Percentiles rank a stretch among this genome's conserved stretches.
Conservation (phyloP, 2,113 vertebrate genomes). For the Mobula birostris region DNA sequence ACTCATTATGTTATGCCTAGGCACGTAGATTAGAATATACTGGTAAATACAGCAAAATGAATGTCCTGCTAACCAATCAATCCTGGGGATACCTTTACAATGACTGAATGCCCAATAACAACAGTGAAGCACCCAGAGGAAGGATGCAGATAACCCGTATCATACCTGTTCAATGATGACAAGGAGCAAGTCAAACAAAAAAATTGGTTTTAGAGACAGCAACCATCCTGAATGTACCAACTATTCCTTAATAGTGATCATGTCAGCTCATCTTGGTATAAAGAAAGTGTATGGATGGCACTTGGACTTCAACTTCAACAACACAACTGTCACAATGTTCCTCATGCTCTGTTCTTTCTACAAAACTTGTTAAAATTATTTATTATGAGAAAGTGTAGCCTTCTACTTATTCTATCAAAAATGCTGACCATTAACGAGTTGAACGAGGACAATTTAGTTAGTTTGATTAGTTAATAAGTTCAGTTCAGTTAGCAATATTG, state of each 20-base stretch:
- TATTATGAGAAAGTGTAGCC: not conserved
- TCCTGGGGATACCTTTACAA: not conserved
- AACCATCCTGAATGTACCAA: not conserved
- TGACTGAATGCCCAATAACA: not conserved
- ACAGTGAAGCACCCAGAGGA: not conserved
- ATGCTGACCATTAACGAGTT: no score
- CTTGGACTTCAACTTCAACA: not conserved
- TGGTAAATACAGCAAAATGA: not conserved
- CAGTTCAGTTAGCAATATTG: not conserved
- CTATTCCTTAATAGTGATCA: not conserved
- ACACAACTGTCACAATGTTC: not conserved
- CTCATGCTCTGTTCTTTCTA: not conserved
- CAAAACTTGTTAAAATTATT: not conserved
- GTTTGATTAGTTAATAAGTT: no score
- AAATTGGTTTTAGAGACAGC: not conserved
- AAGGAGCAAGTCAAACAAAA: not conserved
- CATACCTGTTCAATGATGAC: not conserved
- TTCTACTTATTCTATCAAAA: not conserved
- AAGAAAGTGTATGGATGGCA: not conserved
- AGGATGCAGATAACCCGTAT: not conserved
- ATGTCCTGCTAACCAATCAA: not conserved
- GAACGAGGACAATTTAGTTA: no score
- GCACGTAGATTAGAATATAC: not conserved
- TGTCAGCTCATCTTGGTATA: not conserved
- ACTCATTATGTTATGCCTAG: not conserved